Evolutionary conservation across 1,140 invertebrate genomes (phyloP).

Genomic region (Streblospio benedicti): DNA sequence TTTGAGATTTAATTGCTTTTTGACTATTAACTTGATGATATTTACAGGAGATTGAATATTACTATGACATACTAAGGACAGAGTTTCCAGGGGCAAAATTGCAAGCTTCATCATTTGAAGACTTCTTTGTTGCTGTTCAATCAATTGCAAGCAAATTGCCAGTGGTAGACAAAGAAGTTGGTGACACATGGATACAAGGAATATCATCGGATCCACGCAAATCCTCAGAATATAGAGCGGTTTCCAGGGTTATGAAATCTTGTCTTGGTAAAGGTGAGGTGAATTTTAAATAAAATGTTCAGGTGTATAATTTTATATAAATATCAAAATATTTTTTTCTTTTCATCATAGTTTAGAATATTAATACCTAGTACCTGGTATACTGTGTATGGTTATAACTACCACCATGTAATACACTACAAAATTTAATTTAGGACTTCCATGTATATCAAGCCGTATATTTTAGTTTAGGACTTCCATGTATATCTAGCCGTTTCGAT

Average conservation of each 20-base stretch:
- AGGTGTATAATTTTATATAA: not conserved
- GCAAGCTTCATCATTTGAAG: slow-evolving; percentile 30
- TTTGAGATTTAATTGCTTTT: not conserved
- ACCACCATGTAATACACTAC: no score
- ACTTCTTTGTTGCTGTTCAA: slow-evolving; percentile 27
- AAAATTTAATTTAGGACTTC: no score
- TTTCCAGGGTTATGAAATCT: slow-evolving; percentile 23
- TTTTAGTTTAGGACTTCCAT: no score
- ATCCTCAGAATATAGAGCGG: slow-evolving; percentile 25
- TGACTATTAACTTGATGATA: not conserved
- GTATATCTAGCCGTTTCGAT: no score
- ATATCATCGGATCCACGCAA: slow-evolving; percentile 37
- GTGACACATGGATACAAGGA: slow-evolving; percentile 43
- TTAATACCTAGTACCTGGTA: no score
- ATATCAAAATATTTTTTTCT: not conserved
- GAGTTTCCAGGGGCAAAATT: slow-evolving; percentile 33
- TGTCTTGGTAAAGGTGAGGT: slow-evolving; percentile 18
- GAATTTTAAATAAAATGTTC: not conserved
- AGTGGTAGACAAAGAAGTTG: slow-evolving; percentile 29
- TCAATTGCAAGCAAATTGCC: slow-evolving; percentile 24
- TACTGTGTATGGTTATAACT: no score
- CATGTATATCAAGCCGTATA: no score
- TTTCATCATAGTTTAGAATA: no score
- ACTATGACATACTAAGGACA: slow-evolving; percentile 31
- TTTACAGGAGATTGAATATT: slow-evolving; percentile 30